Base-by-base conservation (phyloP, 2,888 invertebrate genomes). In the Eutolmus rufibarbis region DNA sequence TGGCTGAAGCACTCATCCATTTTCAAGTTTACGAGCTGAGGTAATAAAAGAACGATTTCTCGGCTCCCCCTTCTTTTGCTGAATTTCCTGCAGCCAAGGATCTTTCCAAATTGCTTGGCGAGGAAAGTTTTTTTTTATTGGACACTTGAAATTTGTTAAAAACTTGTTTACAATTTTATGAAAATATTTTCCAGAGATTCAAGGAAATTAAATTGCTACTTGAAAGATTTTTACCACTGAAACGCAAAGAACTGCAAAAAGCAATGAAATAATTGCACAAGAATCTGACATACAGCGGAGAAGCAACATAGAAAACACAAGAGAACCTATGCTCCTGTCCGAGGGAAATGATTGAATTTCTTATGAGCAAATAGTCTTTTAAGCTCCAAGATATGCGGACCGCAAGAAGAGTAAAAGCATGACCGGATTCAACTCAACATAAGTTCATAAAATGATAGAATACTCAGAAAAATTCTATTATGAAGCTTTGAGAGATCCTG, bases 1-100 rank as follows among this genome's bases (percentile, higher is more conserved):
- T 79, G 79, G 43, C 79, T 79, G 79, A 79, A 46, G 43, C 28
- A 79, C 46, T 79, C 79, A 46, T 79, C 79, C 79, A 79, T 79
- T 79, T 79, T 79, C n/a, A 40, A 43, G 40, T 40, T 79, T 79
- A 79, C 79, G 79, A 79, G 46, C 46, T 46, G 43, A 79, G 40
- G 46, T 79, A 79, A 79, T 79, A 79, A 40, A 79, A 79, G 28
- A 79, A 16, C 28, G 46, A 79, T n/a, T 76, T 37, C 19, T 40
- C n/a, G 7, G 37, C 9, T 76, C 28, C 76, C 37, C 76, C 37
- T 28, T 28, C 66, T 66, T 66, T 66, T 66, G 66, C 66, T n/a
- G 66, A 66, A 66, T 23, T 28, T 66, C 66, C 66, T 66, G 8
- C 66, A 28, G 23, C 3, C 3, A 66, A 66, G 66, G 19, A 66